Evolutionary conservation across 2,113 vertebrate species (phyloP), one percentile per base, ranked within the genome.

Genomic region (Prochilodus magdalenae): DNA sequence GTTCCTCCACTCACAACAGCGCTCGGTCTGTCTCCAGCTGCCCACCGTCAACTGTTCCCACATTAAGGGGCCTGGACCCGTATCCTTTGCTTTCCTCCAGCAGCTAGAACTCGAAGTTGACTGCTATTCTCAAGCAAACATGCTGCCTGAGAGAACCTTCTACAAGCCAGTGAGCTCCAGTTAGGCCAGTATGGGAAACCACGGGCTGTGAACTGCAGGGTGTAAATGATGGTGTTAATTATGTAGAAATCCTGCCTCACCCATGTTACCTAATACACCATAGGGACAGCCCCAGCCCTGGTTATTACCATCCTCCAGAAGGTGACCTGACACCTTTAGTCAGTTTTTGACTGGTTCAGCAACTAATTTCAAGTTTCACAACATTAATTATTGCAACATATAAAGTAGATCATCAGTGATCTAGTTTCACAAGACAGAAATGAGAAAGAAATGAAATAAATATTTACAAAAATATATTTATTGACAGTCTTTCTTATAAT

Each of bases 41-140:
- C 16, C 49, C 15, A 51, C 49, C 13, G 49, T 4, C 49, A 18
- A 51, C 49, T 51, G 16, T 15, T 51, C 20, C 53, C 22, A 5
- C 20, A 55, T 55, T 55, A 4, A 22, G 20, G 5, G 18, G 5
- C 62, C 77, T 30, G 24, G 53, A 26, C 20, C 62, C 26, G 29
- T 5, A 53, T 26, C 30, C 57, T 79, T 62, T 59, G 29, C 22
- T 63, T 72, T 81, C 66, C 36, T 69, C 49, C 30, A 77, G 44
- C 72, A 73, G 16, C 24, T 84, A 20, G 5, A 72, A 66, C n/a
- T 84, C 65, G 76, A 63, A 22, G 51, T 84, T 49, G 29, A 49
- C 16, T 51, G 49, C 40, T 24, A 84, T 44, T n/a, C 33, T 73
- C 53, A 7, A 40, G 29, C 44, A 26, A 55, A 55, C 16, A 4